Conservation (phyloP, 2,113 vertebrate genomes). For the Hypomesus transpacificus region DNA sequence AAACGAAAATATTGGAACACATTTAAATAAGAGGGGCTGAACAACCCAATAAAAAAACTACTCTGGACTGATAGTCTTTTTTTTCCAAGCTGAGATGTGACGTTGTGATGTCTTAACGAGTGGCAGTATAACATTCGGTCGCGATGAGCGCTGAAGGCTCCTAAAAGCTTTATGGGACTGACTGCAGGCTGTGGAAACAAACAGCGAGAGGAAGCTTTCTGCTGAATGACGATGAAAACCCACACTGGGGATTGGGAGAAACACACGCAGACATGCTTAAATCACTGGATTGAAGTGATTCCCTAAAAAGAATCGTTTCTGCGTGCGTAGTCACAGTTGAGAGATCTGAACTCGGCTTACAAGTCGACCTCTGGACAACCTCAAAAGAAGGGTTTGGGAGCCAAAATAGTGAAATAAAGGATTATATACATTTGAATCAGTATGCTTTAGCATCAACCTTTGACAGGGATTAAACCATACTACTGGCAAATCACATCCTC, state of each 20-base stretch:
- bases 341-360: too few relatives aligned
- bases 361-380: too few relatives aligned
- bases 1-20: too few relatives aligned
- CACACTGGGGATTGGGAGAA: constrained; percentile 12
- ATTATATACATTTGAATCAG: constrained; percentile 37
- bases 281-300: not conserved
- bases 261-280: constrained; percentile 5
- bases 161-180: constrained; percentile 6
- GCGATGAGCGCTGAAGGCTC: not conserved
- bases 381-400: not conserved
- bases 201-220: constrained; percentile 12
- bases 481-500: constrained; percentile 36
- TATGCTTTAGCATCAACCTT: constrained; percentile 45
- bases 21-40: too few relatives aligned
- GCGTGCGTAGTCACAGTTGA: not conserved
- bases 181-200: not conserved
- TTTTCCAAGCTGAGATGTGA: too few relatives aligned
- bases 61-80: too few relatives aligned
- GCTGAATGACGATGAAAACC: constrained; percentile 18
- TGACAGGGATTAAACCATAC: constrained; percentile 55
- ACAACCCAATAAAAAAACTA: too few relatives aligned
- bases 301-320: constrained; percentile 6
- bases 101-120: not conserved
- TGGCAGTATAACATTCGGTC: not conserved
- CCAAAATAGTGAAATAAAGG: constrained; percentile 27